phyloP scores from a whole-genome alignment of 2,113 vertebrate genomes.

The Pantherophis guttatus region DNA sequence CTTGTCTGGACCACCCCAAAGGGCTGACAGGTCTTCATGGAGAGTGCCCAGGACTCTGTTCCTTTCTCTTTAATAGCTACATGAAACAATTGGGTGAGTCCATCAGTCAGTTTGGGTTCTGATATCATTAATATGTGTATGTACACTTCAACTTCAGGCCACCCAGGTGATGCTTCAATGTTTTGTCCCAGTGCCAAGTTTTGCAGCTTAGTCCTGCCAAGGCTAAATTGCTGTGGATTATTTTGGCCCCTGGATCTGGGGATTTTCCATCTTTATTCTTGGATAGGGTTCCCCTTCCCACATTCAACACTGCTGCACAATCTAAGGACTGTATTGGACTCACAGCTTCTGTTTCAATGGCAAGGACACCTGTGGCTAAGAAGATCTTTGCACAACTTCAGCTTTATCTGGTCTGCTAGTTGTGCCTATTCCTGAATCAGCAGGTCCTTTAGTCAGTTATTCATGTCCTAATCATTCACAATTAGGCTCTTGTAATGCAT shows the following conservation, averaged over 20 bases:
- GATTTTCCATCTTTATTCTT: background rate
- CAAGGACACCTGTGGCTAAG: background rate
- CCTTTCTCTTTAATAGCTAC: background rate
- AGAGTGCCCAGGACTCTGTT: background rate
- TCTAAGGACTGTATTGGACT: background rate
- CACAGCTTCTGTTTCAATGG: background rate
- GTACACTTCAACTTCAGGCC: background rate
- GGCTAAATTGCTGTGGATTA: background rate
- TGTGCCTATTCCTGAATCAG: background rate
- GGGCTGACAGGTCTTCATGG: background rate
- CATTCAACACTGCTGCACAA: background rate
- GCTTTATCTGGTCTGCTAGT: background rate
- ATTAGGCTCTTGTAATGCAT: background rate
- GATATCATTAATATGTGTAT: background rate
- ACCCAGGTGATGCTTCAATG: background rate
- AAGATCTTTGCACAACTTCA: background rate
- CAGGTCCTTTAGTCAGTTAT: background rate
- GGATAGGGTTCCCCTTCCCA: background rate
- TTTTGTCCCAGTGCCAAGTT: background rate
- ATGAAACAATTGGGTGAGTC: background rate
- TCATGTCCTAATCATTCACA: background rate
- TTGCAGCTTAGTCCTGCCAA: background rate
- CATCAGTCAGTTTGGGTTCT: background rate
- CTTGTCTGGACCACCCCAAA: background rate
- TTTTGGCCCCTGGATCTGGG: background rate